Evolutionary conservation across 2,797 vertebrate genomes (phyloP), one percentile per base, ranked within the genome.

Genomic region (Pangasius krempfi): DNA sequence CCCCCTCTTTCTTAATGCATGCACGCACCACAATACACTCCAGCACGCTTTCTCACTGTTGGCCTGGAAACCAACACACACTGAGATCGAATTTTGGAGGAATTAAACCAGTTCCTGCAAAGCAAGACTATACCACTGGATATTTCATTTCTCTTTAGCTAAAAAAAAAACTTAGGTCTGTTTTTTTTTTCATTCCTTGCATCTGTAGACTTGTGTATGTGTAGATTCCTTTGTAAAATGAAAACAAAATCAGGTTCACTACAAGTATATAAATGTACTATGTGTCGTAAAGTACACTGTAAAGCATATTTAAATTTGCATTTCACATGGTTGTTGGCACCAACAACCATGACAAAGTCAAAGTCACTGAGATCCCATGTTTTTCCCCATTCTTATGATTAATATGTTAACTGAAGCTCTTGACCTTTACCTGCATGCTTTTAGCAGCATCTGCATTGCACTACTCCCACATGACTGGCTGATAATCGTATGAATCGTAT

Each of bases 1-100:
- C 93, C 93, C 94, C 93, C 94, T 94, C 88, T 89, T 96, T 95
- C 95, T 94, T 95, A 94, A 95, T 95, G 95, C 95, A 95, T 95
- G 95, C 94, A 93, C 90, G 79, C 93, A 91, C 94, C 93, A 94
- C 95, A 96, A 96, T 96, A 93, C 94, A 94, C 92, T 94, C 93
- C 93, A 95, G 90, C 85, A 91, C 91, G 92, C 94, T 95, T 94
- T 93, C 93, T 94, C 93, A 92, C 93, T 88, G 95, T 96, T 94
- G 96, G 95, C 95, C 93, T 93, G 95, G 96, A 95, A 96, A 96
- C 96, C 94, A 93, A 93, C 93, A 92, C 92, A 72, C 33, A 52
- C 79, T 70, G 80, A 47, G 75, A 58, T 13, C 33, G 72, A 89
- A 79, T 72, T 88, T 89, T 87, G 75, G 47, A 87, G 84, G 86